These are phyloP conservation scores for Dinocampus coccinellae DNA, from an alignment of 2,888 invertebrate genomes.

Conservation along the genomic window DNA sequence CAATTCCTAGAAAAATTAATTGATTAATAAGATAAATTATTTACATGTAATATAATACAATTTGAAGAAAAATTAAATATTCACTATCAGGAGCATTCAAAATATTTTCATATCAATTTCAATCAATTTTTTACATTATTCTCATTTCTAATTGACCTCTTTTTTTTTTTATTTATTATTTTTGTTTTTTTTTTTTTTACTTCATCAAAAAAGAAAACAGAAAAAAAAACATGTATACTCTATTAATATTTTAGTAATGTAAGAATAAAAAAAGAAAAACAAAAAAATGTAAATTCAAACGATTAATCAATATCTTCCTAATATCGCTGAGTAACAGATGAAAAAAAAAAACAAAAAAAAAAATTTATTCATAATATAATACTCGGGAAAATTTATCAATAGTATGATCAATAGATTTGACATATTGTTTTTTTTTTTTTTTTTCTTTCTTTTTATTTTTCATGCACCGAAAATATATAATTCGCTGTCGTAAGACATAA, in stretches of 20 bases:
- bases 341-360: too few species aligned
- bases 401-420: not conserved
- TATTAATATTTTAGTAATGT: not conserved
- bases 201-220: too few species aligned
- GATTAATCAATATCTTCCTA: not conserved
- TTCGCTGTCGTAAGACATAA: not conserved
- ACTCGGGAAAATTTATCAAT: not conserved
- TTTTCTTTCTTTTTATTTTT: too few species aligned
- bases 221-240: not conserved
- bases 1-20: not conserved
- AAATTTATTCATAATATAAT: not conserved
- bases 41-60: not conserved
- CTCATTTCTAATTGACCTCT: not conserved
- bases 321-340: not conserved
- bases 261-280: not conserved
- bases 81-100: not conserved
- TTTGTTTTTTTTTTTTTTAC: too few species aligned
- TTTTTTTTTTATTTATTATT: too few species aligned
- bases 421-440: not conserved
- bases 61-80: not conserved
- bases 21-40: not conserved
- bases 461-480: too few species aligned
- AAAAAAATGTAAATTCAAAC: not conserved
- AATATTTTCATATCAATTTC: not conserved
- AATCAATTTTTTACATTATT: not conserved